Percentiles rank a stretch among this genome's conserved stretches.
These are phyloP conservation scores for Phaedon cochleariae DNA, from an alignment of 2,888 invertebrate species.

Conservation along the genomic window DNA sequence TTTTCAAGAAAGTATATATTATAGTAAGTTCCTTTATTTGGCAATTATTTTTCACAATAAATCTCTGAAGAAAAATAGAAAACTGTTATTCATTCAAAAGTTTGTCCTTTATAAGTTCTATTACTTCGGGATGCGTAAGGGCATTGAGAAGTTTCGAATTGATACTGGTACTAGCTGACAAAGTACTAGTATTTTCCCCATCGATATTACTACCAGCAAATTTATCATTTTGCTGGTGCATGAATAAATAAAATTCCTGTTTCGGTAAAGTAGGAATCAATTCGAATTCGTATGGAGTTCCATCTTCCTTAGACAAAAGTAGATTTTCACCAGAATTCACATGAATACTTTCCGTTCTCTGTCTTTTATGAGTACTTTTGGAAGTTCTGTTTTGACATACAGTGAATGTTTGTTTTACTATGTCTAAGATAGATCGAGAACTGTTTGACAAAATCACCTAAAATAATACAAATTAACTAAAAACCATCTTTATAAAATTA, in stretches of 20 bases:
- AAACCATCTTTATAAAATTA: too few relatives aligned
- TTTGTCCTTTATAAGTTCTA: constrained; percentile 62
- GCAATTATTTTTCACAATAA: too few relatives aligned
- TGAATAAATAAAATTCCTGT: constrained; percentile 45
- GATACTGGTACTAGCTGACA: background rate
- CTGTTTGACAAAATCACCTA: constrained; percentile 33
- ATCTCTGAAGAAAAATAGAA: too few relatives aligned
- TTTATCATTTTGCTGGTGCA: constrained; percentile 47
- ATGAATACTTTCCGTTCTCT: constrained; percentile 1
- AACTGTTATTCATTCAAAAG: constrained; percentile 45
- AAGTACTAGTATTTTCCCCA: constrained; percentile 7
- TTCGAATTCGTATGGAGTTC: constrained; percentile 35
- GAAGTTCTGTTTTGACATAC: constrained; percentile 22
- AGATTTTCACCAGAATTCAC: constrained; percentile 18
- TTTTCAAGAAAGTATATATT: too few relatives aligned
- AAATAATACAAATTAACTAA: too few relatives aligned
- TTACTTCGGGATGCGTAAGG: constrained; percentile 70
- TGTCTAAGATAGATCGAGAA: constrained; percentile 30
- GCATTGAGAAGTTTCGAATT: constrained; percentile 64
- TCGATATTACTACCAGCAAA: constrained; percentile 48
- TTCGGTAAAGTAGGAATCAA: constrained; percentile 41
- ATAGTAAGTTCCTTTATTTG: too few relatives aligned
- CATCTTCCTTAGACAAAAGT: too few relatives aligned
- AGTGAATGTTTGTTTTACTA: constrained; percentile 37
- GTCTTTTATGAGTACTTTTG: constrained; percentile 18